These are phyloP conservation scores for Sander vitreus DNA, from an alignment of 2,113 vertebrate species.

Conservation along the genomic window DNA sequence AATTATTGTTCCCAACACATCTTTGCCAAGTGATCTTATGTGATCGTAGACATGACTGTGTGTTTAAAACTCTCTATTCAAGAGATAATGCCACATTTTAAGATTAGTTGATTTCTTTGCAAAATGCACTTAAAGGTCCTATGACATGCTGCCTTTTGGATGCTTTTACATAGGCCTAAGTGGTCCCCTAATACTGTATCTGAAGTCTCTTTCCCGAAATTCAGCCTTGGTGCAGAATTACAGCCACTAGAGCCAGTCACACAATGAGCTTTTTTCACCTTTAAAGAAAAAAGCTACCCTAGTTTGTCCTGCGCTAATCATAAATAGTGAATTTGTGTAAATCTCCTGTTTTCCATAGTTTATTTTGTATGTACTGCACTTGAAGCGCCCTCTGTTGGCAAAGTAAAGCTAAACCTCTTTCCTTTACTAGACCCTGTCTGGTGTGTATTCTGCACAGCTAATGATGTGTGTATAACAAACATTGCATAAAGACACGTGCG, in stretches of 20 bases:
- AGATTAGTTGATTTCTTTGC: neutral
- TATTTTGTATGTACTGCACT: neutral
- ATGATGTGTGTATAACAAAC: constrained; percentile 13
- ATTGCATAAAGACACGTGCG: neutral
- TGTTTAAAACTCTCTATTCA: neutral
- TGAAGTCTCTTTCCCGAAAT: too few species aligned
- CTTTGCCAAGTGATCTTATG: neutral
- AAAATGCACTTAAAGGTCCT: neutral
- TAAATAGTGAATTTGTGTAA: neutral
- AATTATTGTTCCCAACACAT: neutral
- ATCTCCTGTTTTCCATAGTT: neutral
- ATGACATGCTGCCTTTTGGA: too few species aligned
- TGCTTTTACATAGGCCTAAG: too few species aligned
- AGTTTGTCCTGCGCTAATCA: neutral
- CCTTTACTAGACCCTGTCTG: neutral
- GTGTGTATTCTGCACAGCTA: constrained; percentile 1
- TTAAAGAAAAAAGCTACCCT: neutral
- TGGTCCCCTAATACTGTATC: too few species aligned
- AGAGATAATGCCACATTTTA: neutral
- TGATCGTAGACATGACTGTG: neutral
- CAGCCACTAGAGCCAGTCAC: too few species aligned
- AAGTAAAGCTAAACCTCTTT: neutral
- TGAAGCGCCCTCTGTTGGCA: neutral
- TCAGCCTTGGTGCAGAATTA: too few species aligned
- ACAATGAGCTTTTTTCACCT: too few species aligned